A percentile compares a stretch with the other conserved stretches of the same genome.
Conservation (phyloP, 1,140 invertebrate species). For the Trigoniulus corallinus region DNA sequence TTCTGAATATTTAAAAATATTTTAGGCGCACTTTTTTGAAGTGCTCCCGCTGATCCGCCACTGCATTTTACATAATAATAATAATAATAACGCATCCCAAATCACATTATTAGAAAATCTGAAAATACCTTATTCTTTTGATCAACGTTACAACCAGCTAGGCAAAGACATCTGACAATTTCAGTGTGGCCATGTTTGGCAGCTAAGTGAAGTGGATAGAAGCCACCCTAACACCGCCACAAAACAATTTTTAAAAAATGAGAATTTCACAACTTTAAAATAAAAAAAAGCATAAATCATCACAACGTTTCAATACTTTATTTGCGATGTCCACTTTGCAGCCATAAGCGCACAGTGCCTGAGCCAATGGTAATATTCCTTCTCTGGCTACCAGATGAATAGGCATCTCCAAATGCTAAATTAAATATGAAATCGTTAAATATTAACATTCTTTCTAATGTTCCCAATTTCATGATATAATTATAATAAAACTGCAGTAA, state of each 20-base stretch:
- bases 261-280: background rate
- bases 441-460: too few species aligned
- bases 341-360: slow-evolving; percentile 53
- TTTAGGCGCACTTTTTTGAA: too few species aligned
- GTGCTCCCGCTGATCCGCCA: too few species aligned
- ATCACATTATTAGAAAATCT: background rate
- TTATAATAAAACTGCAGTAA: too few species aligned
- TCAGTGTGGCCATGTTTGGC: slow-evolving; percentile 54
- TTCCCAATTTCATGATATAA: too few species aligned
- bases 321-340: slow-evolving; percentile 52
- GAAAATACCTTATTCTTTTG: slow-evolving; percentile 34
- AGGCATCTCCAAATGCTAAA: slow-evolving; percentile 52
- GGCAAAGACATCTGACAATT: slow-evolving; percentile 53
- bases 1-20: too few species aligned
- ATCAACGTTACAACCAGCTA: slow-evolving; percentile 50
- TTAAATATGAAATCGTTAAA: slow-evolving; percentile 3
- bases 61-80: too few species aligned
- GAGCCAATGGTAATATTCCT: slow-evolving; percentile 48
- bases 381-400: slow-evolving; percentile 52
- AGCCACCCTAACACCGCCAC: slow-evolving; percentile 28
- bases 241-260: background rate
- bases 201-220: slow-evolving; percentile 56
- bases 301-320: slow-evolving; percentile 18
- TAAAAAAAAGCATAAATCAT: background rate
- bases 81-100: too few species aligned